Evolutionary conservation across 2,113 vertebrate genomes (phyloP), one percentile per base, ranked within the genome.

Genomic region (Osmerus eperlanus): DNA sequence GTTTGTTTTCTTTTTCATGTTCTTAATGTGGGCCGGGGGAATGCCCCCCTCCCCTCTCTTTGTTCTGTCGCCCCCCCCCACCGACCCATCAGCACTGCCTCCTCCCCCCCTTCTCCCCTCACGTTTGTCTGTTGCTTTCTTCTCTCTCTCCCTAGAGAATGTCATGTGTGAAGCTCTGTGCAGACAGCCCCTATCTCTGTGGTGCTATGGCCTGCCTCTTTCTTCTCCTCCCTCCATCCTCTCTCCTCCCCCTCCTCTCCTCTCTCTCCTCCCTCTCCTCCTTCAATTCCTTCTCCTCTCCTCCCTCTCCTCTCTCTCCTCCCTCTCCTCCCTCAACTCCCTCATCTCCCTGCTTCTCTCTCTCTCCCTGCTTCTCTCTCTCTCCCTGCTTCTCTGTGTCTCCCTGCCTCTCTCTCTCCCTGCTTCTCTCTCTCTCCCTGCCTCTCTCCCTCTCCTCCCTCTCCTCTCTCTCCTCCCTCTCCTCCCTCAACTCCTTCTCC

Each of bases 1-100:
- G 91, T 93, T 93, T 92, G 91, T 93, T 93, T 93, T 92, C 90
- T 91, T 93, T 92, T 92, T 93, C 88, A 90, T 91, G 82, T 91
- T 91, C 92, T 91, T 92, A 92, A 93, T 93, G 92, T 93, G 92
- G 91, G 88, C 75, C 77, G 78, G 87, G 87, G 83, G 88, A 89
- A 91, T 91, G 89, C 74, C 73, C 81, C 51, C 76, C 72, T 75
- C 80, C 76, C 81, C 71, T 67, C 76, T 55, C 4, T 73, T 70
- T 65, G 21, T 76, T 72, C 83, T 70, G 82, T 28, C 82, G 85
- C 78, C 81, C 78, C 25, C 83, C 78, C 75, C 83, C 81, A 77
- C 82, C 76, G 73, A 52, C 81, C 77, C 81, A 76, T 78, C 82
- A 62, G 70, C 73, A 68, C 72, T 71, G 71, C 64, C 76, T 68